phyloP scores from a whole-genome alignment of 2,888 invertebrate genomes.

The Molorchus minor region DNA sequence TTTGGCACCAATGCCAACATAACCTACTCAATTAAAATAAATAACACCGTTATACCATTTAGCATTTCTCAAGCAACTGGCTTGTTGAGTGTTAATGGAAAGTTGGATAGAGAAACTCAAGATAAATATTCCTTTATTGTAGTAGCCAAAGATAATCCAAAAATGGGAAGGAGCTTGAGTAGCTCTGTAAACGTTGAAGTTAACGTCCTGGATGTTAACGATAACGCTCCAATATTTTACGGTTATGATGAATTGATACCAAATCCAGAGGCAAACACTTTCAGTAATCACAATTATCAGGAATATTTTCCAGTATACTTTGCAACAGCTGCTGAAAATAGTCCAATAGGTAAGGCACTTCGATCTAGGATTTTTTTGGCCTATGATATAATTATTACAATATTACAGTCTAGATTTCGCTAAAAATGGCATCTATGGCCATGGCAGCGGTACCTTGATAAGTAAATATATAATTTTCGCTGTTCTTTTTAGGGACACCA shows the following conservation, averaged over 20 bases:
- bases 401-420: too few relatives aligned
- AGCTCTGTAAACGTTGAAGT: conserved; percentile 82
- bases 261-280: conserved; percentile 64
- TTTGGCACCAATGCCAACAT: conserved; percentile 82
- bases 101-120: conserved; percentile 78
- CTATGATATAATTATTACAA: too few relatives aligned
- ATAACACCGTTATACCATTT: conserved; percentile 69
- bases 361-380: too few relatives aligned
- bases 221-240: conserved; percentile 82
- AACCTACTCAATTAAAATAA: conserved; percentile 71
- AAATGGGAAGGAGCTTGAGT: conserved; percentile 68
- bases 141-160: conserved; percentile 78
- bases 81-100: conserved; percentile 76
- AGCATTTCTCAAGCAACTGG: conserved; percentile 75
- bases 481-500: conserved; percentile 61
- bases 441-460: neutral
- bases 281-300: conserved; percentile 66
- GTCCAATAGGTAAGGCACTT: conserved; percentile 72
- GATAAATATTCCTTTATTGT: conserved; percentile 77
- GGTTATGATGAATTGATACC: conserved; percentile 74
- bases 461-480: conserved; percentile 8
- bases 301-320: conserved; percentile 78
- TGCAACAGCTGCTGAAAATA: conserved; percentile 78
- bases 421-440: too few relatives aligned
- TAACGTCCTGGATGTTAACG: conserved; percentile 83